Evolutionary conservation across 1,140 invertebrate genomes (phyloP), one percentile per base, ranked within the genome.

Genomic region (Drosophila santomea): DNA sequence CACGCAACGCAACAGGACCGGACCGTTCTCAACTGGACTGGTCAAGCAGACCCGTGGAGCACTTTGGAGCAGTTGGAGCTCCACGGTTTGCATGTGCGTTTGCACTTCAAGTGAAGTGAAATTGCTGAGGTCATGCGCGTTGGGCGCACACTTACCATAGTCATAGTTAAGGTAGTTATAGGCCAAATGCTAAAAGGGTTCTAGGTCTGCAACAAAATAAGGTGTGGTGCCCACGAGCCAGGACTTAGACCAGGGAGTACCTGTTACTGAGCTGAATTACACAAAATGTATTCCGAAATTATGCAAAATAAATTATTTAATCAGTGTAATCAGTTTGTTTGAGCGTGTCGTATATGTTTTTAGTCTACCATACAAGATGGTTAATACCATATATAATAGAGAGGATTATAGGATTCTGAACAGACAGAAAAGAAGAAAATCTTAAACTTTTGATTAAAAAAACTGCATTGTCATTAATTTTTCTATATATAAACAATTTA

Each of bases 101-200:
- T 78, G 81, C 83, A 80, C 84, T 84, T 80, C 64, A 88, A 89
- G 60, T 84, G 62, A 77, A 77, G 66, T 78, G 80, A 89, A 89
- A 89, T 84, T 84, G 84, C 64, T 89, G 77, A 89, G 85, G 84
- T 89, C 84, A 89, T 89, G 84, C 84, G 80, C 84, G 84, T 88
- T 88, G 85, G 39, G 84, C 72, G 80, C 80, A 89, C 76, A 80
- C 80, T 82, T 86, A 50, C 64, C 64, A 25, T 47, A 56, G 51
- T 48, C 39, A 67, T 58, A 56, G 36, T 69, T 45, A 45, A 57
- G 28, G 35, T 71, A 58, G 61, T 75, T 72, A 67, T 69, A 77
- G 79, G 73, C 28, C 64, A 71, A 35, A 35, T 15, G 25, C 71
- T 56, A 83, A 86, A 83, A 77, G 76, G 84, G 75, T 82, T 86